A percentile compares a stretch with the other conserved stretches of the same genome.
phyloP scores from a whole-genome alignment of 2,797 vertebrate genomes.

The Chelonia mydas region DNA sequence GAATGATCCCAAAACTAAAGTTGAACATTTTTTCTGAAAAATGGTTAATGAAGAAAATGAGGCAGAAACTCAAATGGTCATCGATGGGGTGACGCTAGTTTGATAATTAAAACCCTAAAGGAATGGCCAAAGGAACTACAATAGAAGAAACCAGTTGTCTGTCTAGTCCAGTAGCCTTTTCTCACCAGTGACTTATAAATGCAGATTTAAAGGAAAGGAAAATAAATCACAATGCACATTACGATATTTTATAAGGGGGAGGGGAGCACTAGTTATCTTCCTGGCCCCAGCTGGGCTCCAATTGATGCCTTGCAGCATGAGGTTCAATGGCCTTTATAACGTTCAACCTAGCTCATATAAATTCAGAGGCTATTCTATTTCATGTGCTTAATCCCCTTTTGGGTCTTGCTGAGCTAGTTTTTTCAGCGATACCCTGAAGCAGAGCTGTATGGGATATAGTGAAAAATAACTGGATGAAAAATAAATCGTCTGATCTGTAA shows the following conservation, averaged over 20 bases:
- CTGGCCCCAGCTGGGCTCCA: neutral
- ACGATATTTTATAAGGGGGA: neutral
- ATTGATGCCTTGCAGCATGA: neutral
- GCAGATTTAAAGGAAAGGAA: neutral
- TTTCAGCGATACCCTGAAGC: neutral
- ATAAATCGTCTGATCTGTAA: rapidly evolving
- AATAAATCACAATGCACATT: neutral
- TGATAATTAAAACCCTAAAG: neutral
- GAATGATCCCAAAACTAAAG: neutral
- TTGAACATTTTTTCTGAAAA: neutral
- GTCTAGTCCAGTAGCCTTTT: neutral
- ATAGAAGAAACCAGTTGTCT: neutral
- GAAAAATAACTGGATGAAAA: neutral
- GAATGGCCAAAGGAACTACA: neutral
- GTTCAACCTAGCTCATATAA: neutral
- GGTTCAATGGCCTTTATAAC: neutral
- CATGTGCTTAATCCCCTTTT: neutral
- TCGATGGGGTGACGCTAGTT: rapidly evolving
- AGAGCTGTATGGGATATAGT: rapidly evolving
- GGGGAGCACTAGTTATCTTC: neutral
- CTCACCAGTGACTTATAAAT: neutral
- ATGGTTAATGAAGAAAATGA: neutral
- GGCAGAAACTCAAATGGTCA: no score
- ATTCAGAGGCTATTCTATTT: neutral
- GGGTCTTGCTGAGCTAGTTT: neutral